Conservation (phyloP, 2,797 vertebrate species). For the Typhlichthys eigenmanni region DNA sequence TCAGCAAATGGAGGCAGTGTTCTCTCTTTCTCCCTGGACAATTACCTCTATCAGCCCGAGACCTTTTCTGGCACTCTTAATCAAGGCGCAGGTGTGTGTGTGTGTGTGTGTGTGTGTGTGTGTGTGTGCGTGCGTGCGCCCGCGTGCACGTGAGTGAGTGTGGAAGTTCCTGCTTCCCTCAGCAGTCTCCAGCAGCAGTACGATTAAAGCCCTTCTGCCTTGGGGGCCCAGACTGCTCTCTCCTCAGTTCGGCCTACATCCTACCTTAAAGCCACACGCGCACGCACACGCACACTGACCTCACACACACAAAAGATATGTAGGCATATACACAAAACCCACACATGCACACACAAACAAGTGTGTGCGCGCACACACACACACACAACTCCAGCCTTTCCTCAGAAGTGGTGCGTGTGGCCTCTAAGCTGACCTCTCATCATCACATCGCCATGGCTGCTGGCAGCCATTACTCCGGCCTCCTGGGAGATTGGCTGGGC, state of each 20-base stretch:
- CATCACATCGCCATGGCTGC: conserved; percentile 71
- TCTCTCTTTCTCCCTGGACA: conserved; percentile 59
- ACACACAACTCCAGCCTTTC: conserved; percentile 13
- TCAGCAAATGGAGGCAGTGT: conserved; percentile 57
- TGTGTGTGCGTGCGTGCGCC: conserved; percentile 3
- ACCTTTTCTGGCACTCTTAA: conserved; percentile 69
- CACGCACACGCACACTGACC: conserved; percentile 6
- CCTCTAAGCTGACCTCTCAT: conserved; percentile 63
- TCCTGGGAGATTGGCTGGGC: conserved; percentile 48
- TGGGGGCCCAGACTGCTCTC: conserved; percentile 43
- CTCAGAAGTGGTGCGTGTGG: conserved; percentile 30
- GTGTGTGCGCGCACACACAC: neutral
- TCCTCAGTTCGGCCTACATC: conserved; percentile 28
- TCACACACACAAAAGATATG: neutral
- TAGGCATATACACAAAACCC: neutral
- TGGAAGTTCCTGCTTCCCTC: conserved; percentile 67
- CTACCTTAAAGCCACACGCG: conserved; percentile 49
- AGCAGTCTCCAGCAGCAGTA: conserved; percentile 72
- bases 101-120: neutral
- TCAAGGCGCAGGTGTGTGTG: conserved; percentile 65
- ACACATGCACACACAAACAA: conserved; percentile 7
- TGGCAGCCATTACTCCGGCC: conserved; percentile 67
- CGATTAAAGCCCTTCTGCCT: conserved; percentile 70
- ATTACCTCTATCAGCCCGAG: conserved; percentile 62
- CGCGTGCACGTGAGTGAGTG: conserved; percentile 14